Evolutionary conservation across 2,888 invertebrate genomes (phyloP), one percentile per base, ranked within the genome.

Genomic region (Dysmachus trigonus): DNA sequence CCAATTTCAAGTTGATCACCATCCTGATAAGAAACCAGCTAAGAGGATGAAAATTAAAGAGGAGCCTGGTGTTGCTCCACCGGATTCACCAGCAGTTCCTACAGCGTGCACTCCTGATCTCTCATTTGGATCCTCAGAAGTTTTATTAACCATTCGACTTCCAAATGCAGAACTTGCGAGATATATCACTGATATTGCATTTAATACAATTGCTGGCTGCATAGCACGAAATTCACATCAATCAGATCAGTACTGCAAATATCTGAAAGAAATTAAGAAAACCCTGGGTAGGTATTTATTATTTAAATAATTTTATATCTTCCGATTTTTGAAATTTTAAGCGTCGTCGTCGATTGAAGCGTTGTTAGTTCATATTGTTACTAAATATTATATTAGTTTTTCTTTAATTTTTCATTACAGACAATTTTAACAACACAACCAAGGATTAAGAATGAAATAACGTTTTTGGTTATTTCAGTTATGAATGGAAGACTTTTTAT

Each of bases 181-280:
- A 1, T 51, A 88, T 33, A 85, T 88, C 0, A 22, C 88, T 3
- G 85, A 88, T 7, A 74, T 73, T 27, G 87, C 88, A 5, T 89
- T 86, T 15, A 88, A 88, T 81, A 86, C 53, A 35, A 51, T 89
- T 0, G 86, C 89, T 7, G 86, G 87, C 0, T 86, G 87, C 77
- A 87, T 89, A 73, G 86, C 88, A 0, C 31, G 73, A 6, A 87
- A 89, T 82, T 88, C 89, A 2, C 86, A 81, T 6, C 86, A 87
- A 35, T n/a, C 82, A 8, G 85, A 53, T 4, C 86, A 83, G 30
- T 87, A 87, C 18, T 81, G 72, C 6, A 85, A 86, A 53, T 86
- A 53, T 18, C 86, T 86, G 6, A 87, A 88, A 7, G 35, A 73
- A 1, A 74, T 89, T 0, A 88, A 88, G 31, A 88, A 89, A n/a